Conservation (phyloP, 23 tunicate species). For the Ciona savignyi region DNA sequence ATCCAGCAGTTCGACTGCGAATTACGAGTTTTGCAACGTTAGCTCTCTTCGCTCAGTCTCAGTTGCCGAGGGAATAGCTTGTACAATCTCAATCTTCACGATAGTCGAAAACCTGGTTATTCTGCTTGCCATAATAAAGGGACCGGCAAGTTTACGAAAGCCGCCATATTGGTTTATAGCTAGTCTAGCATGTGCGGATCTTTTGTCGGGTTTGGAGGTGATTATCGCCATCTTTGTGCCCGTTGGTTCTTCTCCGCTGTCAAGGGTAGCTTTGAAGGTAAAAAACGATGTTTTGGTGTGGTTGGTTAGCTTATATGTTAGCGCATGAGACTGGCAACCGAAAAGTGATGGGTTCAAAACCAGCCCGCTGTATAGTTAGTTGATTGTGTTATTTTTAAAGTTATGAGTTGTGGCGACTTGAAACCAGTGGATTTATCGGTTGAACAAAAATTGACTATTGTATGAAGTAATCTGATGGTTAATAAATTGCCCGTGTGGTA, state of each 20-base stretch:
- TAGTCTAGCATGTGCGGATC: slow-evolving; percentile 78
- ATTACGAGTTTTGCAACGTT: slow-evolving; percentile 3
- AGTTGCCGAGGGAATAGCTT: slow-evolving; percentile 68
- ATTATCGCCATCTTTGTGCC: slow-evolving; percentile 73
- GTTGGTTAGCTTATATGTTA: no score
- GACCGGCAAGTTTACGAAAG: slow-evolving; percentile 64
- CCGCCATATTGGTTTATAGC: slow-evolving; percentile 96
- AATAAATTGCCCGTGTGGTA: no score
- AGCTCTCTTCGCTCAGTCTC: slow-evolving; percentile 22
- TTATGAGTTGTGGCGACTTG: no score
- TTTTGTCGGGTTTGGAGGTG: slow-evolving; percentile 78
- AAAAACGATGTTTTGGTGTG: background rate
- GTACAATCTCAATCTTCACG: slow-evolving; percentile 66
- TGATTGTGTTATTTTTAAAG: no score
- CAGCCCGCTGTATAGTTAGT: no score
- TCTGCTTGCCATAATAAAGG: slow-evolving; percentile 57
- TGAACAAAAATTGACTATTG: no score
- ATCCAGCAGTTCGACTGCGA: background rate
- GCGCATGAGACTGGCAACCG: no score
- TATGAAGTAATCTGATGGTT: no score
- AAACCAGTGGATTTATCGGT: no score
- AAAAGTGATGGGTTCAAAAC: no score
- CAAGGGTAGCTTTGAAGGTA: slow-evolving; percentile 83
- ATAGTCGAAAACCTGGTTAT: slow-evolving; percentile 50
- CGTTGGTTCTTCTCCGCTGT: slow-evolving; percentile 61